Evolutionary conservation across 2,888 invertebrate genomes (phyloP).

Genomic region (Cataglyphis altisquamis): DNA sequence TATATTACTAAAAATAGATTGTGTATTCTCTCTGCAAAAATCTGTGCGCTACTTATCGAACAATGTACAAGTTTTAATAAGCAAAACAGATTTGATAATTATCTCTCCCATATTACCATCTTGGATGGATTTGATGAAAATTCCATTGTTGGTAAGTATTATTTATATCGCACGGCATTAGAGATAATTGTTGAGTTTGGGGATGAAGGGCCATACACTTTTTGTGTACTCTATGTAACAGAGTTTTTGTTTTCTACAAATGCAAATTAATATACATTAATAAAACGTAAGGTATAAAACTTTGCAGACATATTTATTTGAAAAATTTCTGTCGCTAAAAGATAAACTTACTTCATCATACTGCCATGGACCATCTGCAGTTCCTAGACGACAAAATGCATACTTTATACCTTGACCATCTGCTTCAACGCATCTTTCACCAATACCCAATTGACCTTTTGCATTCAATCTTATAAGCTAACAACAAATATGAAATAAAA

Average conservation of each 20-base stretch:
- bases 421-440: constrained; percentile 98
- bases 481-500: constrained; percentile 52
- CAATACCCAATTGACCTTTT: constrained; percentile 97
- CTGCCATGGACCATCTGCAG: constrained; percentile 98
- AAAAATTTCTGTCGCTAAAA: not conserved
- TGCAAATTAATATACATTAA: not conserved
- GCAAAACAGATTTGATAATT: constrained; percentile 1
- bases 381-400: constrained; percentile 96
- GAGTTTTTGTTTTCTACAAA: constrained; percentile 88
- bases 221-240: constrained; percentile 92
- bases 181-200: constrained; percentile 91
- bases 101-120: constrained; percentile 86
- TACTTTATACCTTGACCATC: constrained; percentile 95
- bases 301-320: not conserved
- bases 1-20: constrained; percentile 24
- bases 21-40: not conserved
- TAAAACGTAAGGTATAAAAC: not conserved
- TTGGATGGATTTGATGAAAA: constrained; percentile 92
- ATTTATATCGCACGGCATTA: constrained; percentile 94
- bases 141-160: constrained; percentile 96
- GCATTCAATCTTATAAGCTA: constrained; percentile 96
- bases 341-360: constrained; percentile 90
- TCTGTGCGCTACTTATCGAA: not conserved
- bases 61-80: constrained; percentile 27
- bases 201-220: constrained; percentile 95